Percentiles rank a stretch among this genome's conserved stretches.
phyloP scores from a whole-genome alignment of 1,140 invertebrate genomes.

The Diabrotica virgifera region DNA sequence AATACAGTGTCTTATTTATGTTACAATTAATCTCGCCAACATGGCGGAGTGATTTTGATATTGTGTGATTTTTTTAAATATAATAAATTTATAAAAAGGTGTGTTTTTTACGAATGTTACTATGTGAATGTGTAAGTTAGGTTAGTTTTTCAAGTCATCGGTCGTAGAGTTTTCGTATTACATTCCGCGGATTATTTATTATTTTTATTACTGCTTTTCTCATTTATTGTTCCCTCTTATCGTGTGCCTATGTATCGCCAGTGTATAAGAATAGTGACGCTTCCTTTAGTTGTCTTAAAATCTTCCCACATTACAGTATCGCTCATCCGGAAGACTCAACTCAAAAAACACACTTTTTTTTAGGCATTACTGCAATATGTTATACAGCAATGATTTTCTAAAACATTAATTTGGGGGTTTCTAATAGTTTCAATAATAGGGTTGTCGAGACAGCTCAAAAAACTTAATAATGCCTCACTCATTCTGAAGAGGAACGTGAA shows the following conservation, averaged over 20 bases:
- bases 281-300: no score
- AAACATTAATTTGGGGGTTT: no score
- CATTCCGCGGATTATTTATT: constrained; percentile 48
- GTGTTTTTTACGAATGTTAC: constrained; percentile 47
- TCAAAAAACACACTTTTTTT: no score
- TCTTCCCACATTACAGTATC: no score
- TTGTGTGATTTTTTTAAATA: constrained; percentile 48
- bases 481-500: constrained; percentile 21
- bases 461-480: no score
- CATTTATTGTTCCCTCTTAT: constrained; percentile 28
- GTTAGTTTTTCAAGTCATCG: constrained; percentile 43
- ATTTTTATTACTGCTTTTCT: constrained; percentile 33
- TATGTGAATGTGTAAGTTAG: constrained; percentile 46
- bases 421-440: no score
- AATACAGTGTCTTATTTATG: constrained; percentile 42
- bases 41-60: constrained; percentile 48
- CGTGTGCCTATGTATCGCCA: constrained; percentile 14
- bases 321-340: no score
- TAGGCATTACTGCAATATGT: no score
- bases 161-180: constrained; percentile 44
- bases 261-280: no score
- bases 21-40: constrained; percentile 36
- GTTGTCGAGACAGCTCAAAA: no score
- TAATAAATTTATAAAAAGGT: constrained; percentile 38
- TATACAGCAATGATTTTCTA: no score